Base-by-base conservation (phyloP, 2,888 invertebrate genomes). In the Drosophila diplacantha region DNA sequence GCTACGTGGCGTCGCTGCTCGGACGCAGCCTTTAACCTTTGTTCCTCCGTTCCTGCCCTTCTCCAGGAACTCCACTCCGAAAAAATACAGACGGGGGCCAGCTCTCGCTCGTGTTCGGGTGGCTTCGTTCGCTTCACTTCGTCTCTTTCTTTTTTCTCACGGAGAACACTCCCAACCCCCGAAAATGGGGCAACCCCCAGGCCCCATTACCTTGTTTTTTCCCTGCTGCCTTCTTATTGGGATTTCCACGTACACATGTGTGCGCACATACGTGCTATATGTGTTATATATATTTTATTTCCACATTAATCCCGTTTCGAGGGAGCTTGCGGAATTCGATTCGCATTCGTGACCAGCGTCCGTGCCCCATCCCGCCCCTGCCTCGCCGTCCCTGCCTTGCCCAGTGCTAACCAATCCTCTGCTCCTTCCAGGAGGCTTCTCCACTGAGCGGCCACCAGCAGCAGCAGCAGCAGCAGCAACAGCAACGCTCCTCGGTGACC, bases 371-470 rank as follows among this genome's bases (percentile, higher is more conserved):
- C 44, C 18, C 6, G 12, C 8, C 8, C 7, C 9, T 3, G 14
- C 11, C 3, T 11, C n/a, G n/a, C n/a, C n/a, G 18, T 12, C 7
- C 20, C 12, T 46, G 22, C 2, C 22, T 8, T 29, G 12, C 16
- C 26, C 5, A 11, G n/a, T 5, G 6, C 54, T 44, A 51, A 22
- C 50, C 37, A 51, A 16, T 39, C 20, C 39, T 20, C 16, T n/a
- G 3, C 7, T 12, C 20, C 20, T 18, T 47, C 6, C n/a, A 32
- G 87, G 87, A 87, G 78, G 81, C 86, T 79, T 87, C 87, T 85
- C 87, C 87, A 74, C 69, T 87, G 75, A 87, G 85, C 77, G 74
- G 75, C 75, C 87, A 84, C 76, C 87, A 85, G 69, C 61, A 57
- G 50, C 71, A 73, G 18, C 71, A 73, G 20, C 71, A 61, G 29